Percentiles rank a stretch among this genome's conserved stretches.
These are phyloP conservation scores for Heliconius hermathena DNA, from an alignment of 1,140 invertebrate species.

Conservation along the genomic window DNA sequence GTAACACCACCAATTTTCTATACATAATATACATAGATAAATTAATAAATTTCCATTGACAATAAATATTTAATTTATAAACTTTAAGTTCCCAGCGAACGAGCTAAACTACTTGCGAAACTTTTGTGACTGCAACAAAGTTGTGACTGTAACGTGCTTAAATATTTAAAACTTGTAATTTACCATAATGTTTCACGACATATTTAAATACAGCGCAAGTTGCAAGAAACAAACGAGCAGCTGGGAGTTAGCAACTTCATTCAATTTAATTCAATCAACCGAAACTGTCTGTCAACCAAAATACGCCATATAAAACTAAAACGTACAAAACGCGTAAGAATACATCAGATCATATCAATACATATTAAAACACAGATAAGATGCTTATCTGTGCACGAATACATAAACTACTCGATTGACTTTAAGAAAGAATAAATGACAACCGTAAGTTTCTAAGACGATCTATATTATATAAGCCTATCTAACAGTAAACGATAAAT, in stretches of 20 bases:
- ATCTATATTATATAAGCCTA: slow-evolving; percentile 65
- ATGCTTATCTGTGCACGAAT: slow-evolving; percentile 54
- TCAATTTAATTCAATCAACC: background rate
- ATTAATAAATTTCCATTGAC: background rate
- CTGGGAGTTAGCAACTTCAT: background rate
- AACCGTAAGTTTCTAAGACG: slow-evolving; percentile 60
- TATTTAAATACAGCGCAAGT: slow-evolving; percentile 4
- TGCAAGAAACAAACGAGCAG: background rate
- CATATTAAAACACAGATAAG: slow-evolving; percentile 44
- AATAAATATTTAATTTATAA: background rate
- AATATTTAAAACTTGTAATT: slow-evolving; percentile 18
- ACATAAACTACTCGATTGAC: slow-evolving; percentile 51
- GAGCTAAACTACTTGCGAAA: background rate
- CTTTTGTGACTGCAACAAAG: slow-evolving; percentile 15
- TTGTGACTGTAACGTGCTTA: slow-evolving; percentile 19
- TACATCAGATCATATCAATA: slow-evolving; percentile 30
- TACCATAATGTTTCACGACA: slow-evolving; percentile 20
- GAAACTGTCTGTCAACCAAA: background rate
- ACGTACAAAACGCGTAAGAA: background rate
- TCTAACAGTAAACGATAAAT: slow-evolving; percentile 74
- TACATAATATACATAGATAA: slow-evolving; percentile 12
- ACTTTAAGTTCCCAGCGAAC: background rate
- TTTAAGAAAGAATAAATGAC: slow-evolving; percentile 58
- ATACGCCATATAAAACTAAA: slow-evolving; percentile 11
- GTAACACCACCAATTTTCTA: background rate